A percentile compares a stretch with the other conserved stretches of the same genome.
phyloP scores from a whole-genome alignment of 1,140 invertebrate genomes.

The Alviniconcha marisindica region DNA sequence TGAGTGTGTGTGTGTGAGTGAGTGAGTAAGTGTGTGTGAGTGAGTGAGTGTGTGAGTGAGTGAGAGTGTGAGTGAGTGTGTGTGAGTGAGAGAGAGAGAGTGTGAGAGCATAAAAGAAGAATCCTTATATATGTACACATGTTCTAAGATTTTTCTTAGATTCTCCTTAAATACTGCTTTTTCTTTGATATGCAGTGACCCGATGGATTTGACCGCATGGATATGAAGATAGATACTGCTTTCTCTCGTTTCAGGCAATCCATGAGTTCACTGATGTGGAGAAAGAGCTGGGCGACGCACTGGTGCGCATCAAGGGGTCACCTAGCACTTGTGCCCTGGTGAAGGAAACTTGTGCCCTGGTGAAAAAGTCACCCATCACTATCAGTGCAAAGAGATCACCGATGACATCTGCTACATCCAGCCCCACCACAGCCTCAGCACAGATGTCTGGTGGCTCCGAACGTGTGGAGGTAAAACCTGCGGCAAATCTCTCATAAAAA shows the following conservation, averaged over 20 bases:
- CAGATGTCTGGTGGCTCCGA: neutral
- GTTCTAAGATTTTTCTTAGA: no score
- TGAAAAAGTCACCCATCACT: constrained; percentile 27
- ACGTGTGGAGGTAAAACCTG: constrained; percentile 31
- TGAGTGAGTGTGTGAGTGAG: no score
- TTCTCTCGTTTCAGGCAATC: constrained; percentile 65
- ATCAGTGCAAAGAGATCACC: neutral
- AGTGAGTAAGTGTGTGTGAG: no score
- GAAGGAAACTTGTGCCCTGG: neutral
- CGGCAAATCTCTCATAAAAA: constrained; percentile 27
- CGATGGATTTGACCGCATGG: no score
- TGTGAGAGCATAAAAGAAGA: no score
- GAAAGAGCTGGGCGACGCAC: constrained; percentile 23
- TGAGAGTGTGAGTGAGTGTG: no score
- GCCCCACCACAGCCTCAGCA: neutral
- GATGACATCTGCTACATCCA: neutral
- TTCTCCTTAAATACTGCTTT: no score
- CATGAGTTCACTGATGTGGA: constrained; percentile 65
- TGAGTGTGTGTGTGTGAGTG: no score
- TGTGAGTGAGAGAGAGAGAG: no score
- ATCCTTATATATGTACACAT: no score
- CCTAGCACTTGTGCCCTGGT: neutral
- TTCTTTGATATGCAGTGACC: no score
- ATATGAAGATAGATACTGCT: no score
- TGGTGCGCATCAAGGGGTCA: constrained; percentile 41